Evolutionary conservation across 2,797 vertebrate species (phyloP).

Genomic region (Hoplostethus atlanticus): DNA sequence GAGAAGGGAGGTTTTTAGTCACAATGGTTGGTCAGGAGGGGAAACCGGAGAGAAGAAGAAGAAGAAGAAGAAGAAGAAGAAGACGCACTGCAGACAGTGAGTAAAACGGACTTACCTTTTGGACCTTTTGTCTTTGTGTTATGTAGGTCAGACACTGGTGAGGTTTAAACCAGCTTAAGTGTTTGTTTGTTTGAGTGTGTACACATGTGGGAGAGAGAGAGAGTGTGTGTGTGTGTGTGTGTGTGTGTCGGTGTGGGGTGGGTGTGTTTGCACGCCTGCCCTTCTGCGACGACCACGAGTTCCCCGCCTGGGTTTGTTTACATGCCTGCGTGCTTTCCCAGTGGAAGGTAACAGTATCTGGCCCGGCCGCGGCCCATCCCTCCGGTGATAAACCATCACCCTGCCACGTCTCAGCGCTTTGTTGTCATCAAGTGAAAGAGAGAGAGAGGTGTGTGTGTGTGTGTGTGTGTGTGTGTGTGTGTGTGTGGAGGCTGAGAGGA

Average conservation of each 20-base stretch:
- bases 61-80: conserved; percentile 5
- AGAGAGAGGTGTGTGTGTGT: conserved; percentile 5
- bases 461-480: background rate
- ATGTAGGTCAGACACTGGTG: conserved; percentile 1
- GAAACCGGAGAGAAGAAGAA: conserved; percentile 14
- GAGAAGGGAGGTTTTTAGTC: conserved; percentile 8
- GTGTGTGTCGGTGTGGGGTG: background rate
- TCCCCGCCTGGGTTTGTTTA: conserved; percentile 55
- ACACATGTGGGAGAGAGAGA: background rate
- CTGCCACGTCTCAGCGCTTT: conserved; percentile 19
- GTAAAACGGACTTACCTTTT: conserved; percentile 17
- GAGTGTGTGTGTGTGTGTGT: background rate
- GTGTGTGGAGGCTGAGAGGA: background rate
- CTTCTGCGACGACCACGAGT: background rate
- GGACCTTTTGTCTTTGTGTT: background rate
- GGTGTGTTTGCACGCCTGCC: background rate
- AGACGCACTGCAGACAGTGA: conserved; percentile 35
- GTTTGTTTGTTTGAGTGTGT: conserved; percentile 10
- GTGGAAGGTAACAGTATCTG: conserved; percentile 56
- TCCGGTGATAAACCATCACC: conserved; percentile 30
- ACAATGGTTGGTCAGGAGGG: conserved; percentile 4
- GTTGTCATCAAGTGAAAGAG: conserved; percentile 35
- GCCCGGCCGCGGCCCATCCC: conserved; percentile 6
- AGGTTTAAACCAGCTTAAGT: no score
- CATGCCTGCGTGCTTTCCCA: conserved; percentile 48